Conservation (phyloP, 2,113 vertebrate genomes). For the Columba janthina region DNA sequence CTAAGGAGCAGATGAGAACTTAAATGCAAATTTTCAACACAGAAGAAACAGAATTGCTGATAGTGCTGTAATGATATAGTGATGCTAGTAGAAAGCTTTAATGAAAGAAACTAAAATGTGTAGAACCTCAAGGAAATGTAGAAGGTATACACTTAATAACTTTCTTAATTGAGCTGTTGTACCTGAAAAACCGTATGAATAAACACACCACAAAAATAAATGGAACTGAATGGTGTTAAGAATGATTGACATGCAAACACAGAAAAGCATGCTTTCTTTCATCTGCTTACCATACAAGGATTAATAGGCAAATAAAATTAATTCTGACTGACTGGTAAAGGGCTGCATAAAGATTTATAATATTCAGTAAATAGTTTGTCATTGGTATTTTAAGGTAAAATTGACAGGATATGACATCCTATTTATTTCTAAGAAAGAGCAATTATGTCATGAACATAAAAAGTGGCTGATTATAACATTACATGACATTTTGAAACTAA, state of each 20-base stretch:
- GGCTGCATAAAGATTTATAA: conserved; percentile 11
- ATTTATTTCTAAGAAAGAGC: conserved; percentile 41
- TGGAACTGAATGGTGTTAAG: neutral
- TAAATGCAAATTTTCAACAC: neutral
- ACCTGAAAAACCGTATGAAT: conserved; percentile 23
- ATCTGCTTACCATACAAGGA: neutral
- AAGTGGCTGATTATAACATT: conserved; percentile 29
- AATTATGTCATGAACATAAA: conserved; percentile 26
- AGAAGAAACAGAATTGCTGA: neutral
- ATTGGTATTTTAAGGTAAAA: conserved; percentile 30
- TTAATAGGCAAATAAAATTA: conserved; percentile 43
- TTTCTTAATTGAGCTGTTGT: neutral
- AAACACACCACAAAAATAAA: neutral
- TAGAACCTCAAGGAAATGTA: neutral
- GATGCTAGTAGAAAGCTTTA: neutral
- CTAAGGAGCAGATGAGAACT: neutral
- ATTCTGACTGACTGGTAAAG: conserved; percentile 19
- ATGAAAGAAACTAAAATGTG: neutral
- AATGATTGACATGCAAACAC: neutral
- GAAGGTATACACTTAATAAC: neutral
- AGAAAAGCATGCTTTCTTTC: conserved; percentile 1
- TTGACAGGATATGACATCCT: neutral
- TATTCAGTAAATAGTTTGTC: conserved; percentile 29
- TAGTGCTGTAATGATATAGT: neutral
- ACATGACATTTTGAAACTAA: conserved; percentile 52